phyloP scores from a whole-genome alignment of 2,888 invertebrate genomes.

The Panzeria rudis region DNA sequence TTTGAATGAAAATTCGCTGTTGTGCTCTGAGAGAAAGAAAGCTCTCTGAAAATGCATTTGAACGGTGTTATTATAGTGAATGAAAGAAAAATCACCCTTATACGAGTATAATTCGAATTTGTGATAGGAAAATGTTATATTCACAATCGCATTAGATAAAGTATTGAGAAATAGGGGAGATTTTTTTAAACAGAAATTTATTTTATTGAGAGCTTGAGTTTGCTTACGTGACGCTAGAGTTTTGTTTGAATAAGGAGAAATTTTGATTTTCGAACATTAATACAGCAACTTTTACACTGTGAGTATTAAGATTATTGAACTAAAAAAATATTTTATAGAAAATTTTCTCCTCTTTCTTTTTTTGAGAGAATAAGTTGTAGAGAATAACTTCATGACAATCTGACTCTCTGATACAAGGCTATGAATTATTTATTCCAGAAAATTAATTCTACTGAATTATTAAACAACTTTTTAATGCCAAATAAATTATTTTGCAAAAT shows the following conservation, averaged over 20 bases:
- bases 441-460: not conserved
- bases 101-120: conserved; percentile 42
- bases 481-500: too few species aligned
- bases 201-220: not conserved
- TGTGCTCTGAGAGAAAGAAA: not conserved
- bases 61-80: conserved; percentile 10
- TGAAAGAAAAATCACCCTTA: conserved; percentile 44
- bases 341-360: not conserved
- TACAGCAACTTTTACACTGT: not conserved
- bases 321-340: not conserved
- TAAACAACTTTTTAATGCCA: not conserved
- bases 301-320: not conserved
- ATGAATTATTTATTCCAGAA: not conserved
- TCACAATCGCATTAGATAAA: not conserved
- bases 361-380: conserved; percentile 11
- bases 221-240: not conserved
- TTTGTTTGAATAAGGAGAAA: conserved; percentile 31
- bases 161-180: conserved; percentile 22
- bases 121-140: conserved; percentile 20
- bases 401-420: not conserved
- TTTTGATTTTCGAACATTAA: conserved; percentile 28
- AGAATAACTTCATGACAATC: not conserved
- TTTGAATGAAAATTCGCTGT: conserved; percentile 7
- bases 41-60: conserved; percentile 7
- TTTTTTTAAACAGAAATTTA: not conserved